A percentile compares a stretch with the other conserved stretches of the same genome.
phyloP scores from a whole-genome alignment of 2,888 invertebrate species.

The Mechanitis messenoides region DNA sequence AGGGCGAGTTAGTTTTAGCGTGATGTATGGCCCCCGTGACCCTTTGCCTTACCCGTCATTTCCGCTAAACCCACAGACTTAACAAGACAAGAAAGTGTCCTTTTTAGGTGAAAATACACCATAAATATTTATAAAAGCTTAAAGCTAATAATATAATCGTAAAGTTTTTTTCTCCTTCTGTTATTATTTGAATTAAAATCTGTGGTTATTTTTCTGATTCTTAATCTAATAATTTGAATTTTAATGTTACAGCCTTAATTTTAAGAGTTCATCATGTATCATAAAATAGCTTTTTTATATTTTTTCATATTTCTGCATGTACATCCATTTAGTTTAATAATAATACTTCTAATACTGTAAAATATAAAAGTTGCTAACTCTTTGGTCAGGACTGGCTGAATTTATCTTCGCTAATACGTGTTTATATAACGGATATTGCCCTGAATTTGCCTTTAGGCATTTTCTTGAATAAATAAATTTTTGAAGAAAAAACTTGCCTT shows the following conservation, averaged over 20 bases:
- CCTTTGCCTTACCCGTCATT: conserved; percentile 42
- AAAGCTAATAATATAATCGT: too few relatives aligned
- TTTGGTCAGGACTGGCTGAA: conserved; percentile 21
- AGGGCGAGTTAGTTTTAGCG: conserved; percentile 23
- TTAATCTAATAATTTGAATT: too few relatives aligned
- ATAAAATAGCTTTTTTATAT: neutral
- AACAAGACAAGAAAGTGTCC: neutral
- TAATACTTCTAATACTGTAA: neutral
- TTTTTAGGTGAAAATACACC: neutral
- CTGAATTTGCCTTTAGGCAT: conserved; percentile 30
- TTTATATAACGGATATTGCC: conserved; percentile 36
- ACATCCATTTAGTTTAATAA: neutral
- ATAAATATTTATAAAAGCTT: too few relatives aligned
- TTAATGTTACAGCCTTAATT: too few relatives aligned
- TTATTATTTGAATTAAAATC: too few relatives aligned
- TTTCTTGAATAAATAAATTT: conserved; percentile 8
- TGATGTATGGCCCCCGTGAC: conserved; percentile 43
- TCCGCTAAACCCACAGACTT: conserved; percentile 32
- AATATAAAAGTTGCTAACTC: conserved; percentile 12
- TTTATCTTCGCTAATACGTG: conserved; percentile 31
- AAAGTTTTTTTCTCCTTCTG: neutral
- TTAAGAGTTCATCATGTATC: too few relatives aligned
- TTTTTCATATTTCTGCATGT: neutral
- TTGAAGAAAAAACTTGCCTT: neutral
- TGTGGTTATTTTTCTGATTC: too few relatives aligned